Evolutionary conservation across 2,797 vertebrate species (phyloP), one percentile per base, ranked within the genome.

Genomic region (Varecia variegata): DNA sequence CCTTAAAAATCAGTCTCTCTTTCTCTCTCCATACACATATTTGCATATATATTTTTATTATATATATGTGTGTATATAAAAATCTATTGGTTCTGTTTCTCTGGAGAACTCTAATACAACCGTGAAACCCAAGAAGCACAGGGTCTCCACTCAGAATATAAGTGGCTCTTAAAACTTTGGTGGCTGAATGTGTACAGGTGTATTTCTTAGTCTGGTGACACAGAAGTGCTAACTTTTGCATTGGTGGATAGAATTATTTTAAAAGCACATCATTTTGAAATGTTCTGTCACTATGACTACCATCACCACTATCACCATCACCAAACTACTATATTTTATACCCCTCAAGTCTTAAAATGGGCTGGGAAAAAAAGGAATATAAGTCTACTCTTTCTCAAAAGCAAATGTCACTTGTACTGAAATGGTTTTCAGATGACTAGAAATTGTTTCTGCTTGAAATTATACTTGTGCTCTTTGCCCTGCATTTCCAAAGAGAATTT

Each of bases 401-500:
- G 67, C 60, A 89, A 65, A 1, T 76, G 67, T 32, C 45, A 88
- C 38, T 82, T 89, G 68, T 2, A 79, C 5, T 43, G 38, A 83
- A 74, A 92, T 0, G 14, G 79, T 70, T 83, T 79, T 56, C 65
- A 92, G 60, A 73, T 50, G 25, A 88, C 30, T 47, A 65, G 60
- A 92, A 87, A 80, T 67, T 35, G 7, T 76, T 89, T 83, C 62
- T 96, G 38, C 65, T 92, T 58, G 62, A 85, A 62, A 89, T 62
- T 83, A 11, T 65, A 90, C 43, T 50, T 80, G 70, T 56, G 74
- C 17, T 86, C 73, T 50, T 92, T 9, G 5, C 7, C 21, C 35
- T 68, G 68, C 13, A 56, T 83, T 90, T 92, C 68, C 43, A 65
- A 91, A 86, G 56, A 86, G 9, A 81, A 88, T 70, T n/a, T 86